Percentiles rank a stretch among this genome's conserved stretches.
phyloP scores from a whole-genome alignment of 2,113 vertebrate genomes.

The Limanda limanda region DNA sequence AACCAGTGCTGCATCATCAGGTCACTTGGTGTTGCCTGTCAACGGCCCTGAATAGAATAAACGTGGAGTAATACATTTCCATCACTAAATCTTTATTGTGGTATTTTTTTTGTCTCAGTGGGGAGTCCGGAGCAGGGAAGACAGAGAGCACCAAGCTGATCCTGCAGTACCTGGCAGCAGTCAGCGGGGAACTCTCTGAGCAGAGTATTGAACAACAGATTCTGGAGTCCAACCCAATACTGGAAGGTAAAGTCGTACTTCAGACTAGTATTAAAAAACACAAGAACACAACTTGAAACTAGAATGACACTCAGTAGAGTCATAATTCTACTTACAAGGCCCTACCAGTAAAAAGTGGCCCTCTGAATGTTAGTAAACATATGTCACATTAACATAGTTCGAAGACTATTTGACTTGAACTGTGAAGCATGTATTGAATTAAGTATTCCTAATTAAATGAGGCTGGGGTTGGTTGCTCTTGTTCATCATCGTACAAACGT shows the following conservation, averaged over 20 bases:
- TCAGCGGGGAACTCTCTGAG: slow-evolving; percentile 89
- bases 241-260: slow-evolving; percentile 86
- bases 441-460: too few relatives aligned
- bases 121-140: slow-evolving; percentile 96
- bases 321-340: too few relatives aligned
- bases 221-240: slow-evolving; percentile 93
- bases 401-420: too few relatives aligned
- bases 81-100: background rate
- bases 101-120: slow-evolving; percentile 77
- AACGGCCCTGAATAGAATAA: too few relatives aligned
- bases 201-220: slow-evolving; percentile 92
- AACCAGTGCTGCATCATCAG: slow-evolving; percentile 97
- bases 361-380: too few relatives aligned
- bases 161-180: slow-evolving; percentile 91
- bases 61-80: background rate
- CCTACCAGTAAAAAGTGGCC: too few relatives aligned
- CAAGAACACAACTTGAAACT: background rate
- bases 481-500: too few relatives aligned
- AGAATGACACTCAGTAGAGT: background rate
- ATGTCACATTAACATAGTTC: too few relatives aligned
- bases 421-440: too few relatives aligned
- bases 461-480: too few relatives aligned
- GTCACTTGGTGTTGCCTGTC: slow-evolving; percentile 62
- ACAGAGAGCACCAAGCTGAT: slow-evolving; percentile 95
- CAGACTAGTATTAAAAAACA: background rate